Evolutionary conservation across 2,888 invertebrate genomes (phyloP).

Genomic region (Heliconius cydno): DNA sequence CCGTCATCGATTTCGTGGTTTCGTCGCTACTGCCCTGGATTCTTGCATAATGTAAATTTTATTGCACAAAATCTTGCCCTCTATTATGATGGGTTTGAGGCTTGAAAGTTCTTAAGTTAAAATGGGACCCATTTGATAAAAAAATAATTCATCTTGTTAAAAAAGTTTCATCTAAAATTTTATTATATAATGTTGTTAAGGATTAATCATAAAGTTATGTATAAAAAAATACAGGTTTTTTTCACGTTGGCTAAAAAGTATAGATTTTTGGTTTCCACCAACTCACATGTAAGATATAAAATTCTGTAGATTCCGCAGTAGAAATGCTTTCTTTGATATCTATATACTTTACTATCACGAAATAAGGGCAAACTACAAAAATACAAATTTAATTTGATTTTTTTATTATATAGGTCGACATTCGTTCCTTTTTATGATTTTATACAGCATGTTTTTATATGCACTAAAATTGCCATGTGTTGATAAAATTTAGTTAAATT

Average conservation of each 20-base stretch:
- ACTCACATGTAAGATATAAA: conserved; percentile 17
- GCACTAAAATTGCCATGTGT: conserved; percentile 35
- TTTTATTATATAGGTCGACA: background rate
- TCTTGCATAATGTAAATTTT: too few relatives aligned
- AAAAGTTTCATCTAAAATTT: background rate
- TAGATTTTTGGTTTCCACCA: conserved; percentile 18
- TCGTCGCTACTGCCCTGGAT: too few relatives aligned
- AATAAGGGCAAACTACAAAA: conserved; percentile 9
- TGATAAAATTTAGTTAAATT: conserved; percentile 8
- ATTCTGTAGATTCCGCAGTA: background rate
- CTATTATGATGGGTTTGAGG: too few relatives aligned
- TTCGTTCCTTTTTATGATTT: conserved; percentile 5
- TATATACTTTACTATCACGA: background rate
- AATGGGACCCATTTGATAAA: too few relatives aligned
- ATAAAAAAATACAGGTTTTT: background rate
- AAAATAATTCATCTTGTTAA: background rate
- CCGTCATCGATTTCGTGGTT: too few relatives aligned
- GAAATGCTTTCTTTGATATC: background rate
- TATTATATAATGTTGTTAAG: too few relatives aligned
- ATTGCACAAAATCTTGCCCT: too few relatives aligned
- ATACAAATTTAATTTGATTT: background rate
- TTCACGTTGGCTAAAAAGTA: background rate
- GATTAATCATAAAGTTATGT: background rate
- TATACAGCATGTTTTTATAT: conserved; percentile 16
- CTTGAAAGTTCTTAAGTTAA: too few relatives aligned